Base-by-base conservation (phyloP, 2,888 invertebrate genomes). In the Molanna angustata region DNA sequence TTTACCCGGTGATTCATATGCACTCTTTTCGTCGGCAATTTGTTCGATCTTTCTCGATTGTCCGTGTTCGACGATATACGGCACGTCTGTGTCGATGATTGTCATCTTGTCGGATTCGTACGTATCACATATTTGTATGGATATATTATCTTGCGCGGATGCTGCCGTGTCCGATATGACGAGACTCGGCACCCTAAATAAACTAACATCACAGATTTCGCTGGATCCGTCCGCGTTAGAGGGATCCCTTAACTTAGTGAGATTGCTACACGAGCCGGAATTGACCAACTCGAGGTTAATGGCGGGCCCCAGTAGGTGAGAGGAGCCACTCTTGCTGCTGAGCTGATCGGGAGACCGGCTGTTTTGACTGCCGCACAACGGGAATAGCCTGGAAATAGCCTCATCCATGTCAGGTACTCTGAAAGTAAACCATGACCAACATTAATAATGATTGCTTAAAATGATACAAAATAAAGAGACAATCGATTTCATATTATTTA, bases 81-180 rank as follows among this genome's bases (percentile, higher is more conserved):
- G 76, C 63, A 72, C 73, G 67, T 83, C 83, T 61, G 78, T 80
- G 69, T 83, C 82, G 72, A 83, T 82, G 67, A 83, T 83, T 69
- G 83, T 83, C 69, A 83, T 74, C 74, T 76, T 79, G 70, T 81
- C 82, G 71, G 77, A 77, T 71, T 77, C 76, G 69, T 77, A 77
- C 65, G 75, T 75, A 66, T 74, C 71, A 70, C 76, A 75, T 72
- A 72, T 73, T 70, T 74, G 63, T 65, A 71, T 68, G 67, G 66
- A 67, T 72, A 67, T 35, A 37, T 37, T 37, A 4, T 43, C 22
- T 9, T 37, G 42, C n/a, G 43, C 22, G 4, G 52, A 27, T 17
- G 42, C 35, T 33, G 47, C 54, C 21, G 35, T 72, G 62, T 76
- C 74, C 40, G 77, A 77, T 54, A 77, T 67, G 53, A 77, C 67